Conservation (phyloP, 2,888 invertebrate genomes). For the Coleophora flavipennella region DNA sequence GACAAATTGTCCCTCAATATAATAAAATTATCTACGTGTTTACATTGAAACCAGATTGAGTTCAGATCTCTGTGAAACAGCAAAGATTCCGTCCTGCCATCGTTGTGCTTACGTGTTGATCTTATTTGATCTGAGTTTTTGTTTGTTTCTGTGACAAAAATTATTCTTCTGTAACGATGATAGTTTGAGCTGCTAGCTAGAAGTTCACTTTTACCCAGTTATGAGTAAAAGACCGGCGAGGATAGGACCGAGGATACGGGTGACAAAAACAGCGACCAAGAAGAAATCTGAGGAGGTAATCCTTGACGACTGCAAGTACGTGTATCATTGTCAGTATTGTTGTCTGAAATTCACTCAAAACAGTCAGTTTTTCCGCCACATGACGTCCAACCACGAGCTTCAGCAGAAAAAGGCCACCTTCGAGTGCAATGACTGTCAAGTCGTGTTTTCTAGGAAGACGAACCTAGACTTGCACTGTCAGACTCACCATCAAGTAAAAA, state of each 20-base stretch:
- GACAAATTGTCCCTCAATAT: background rate
- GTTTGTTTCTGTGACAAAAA: background rate
- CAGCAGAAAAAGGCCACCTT: conserved; percentile 51
- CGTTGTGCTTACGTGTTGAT: conserved; percentile 4
- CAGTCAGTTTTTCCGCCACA: conserved; percentile 60
- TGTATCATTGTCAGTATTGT: conserved; percentile 60
- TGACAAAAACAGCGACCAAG: conserved; percentile 34
- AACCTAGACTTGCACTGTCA: conserved; percentile 52
- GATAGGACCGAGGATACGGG: conserved; percentile 53
- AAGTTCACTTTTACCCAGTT: conserved; percentile 19
- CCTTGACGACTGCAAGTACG: conserved; percentile 40
- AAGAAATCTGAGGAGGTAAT: conserved; percentile 25
- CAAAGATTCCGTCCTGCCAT: background rate
- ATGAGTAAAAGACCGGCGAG: conserved; percentile 58
- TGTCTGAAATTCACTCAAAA: conserved; percentile 57
- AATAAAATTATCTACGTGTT: background rate
- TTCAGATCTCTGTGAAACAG: background rate
- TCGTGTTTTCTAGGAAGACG: conserved; percentile 48
- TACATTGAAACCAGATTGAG: background rate
- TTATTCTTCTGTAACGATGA: no score
- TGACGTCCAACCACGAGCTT: conserved; percentile 54
- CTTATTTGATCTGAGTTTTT: background rate
- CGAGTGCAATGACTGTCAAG: conserved; percentile 56
- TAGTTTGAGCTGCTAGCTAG: background rate
- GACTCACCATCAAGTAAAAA: conserved; percentile 46